Percentiles rank a stretch among this genome's conserved stretches.
Evolutionary conservation across 2,113 vertebrate genomes (phyloP).

Genomic region (Corythaixoides concolor): DNA sequence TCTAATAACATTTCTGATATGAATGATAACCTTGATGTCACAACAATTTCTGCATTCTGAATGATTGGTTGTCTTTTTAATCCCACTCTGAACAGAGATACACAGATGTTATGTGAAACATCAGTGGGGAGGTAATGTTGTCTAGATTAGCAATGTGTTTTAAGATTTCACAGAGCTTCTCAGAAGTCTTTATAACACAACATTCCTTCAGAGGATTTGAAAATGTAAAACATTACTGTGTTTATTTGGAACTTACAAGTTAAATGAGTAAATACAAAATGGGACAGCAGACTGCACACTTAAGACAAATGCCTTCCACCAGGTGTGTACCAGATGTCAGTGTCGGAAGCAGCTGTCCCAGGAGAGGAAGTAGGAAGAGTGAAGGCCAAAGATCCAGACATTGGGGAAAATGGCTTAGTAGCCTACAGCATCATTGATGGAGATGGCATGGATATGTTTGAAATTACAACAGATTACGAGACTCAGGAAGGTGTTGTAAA

Average conservation of each 20-base stretch:
- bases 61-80: background rate
- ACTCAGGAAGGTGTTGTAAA: constrained; percentile 95
- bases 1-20: background rate
- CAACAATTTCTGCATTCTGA: background rate
- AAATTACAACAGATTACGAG: constrained; percentile 91
- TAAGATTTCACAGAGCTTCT: background rate
- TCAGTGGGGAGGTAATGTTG: background rate
- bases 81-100: background rate
- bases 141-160: background rate
- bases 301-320: background rate
- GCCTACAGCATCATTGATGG: constrained; percentile 91
- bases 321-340: constrained; percentile 95
- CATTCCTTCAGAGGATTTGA: background rate
- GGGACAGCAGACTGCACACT: background rate
- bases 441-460: constrained; percentile 88
- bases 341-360: constrained; percentile 87
- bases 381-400: constrained; percentile 94
- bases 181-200: background rate
- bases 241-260: background rate
- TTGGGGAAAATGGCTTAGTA: constrained; percentile 92
- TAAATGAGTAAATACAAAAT: background rate
- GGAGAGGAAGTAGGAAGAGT: constrained; percentile 94
- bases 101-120: background rate
- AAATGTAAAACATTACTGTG: background rate
- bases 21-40: background rate